Conservation (phyloP, 2,888 invertebrate species). For the Galeopsomyia nigrocyanea region DNA sequence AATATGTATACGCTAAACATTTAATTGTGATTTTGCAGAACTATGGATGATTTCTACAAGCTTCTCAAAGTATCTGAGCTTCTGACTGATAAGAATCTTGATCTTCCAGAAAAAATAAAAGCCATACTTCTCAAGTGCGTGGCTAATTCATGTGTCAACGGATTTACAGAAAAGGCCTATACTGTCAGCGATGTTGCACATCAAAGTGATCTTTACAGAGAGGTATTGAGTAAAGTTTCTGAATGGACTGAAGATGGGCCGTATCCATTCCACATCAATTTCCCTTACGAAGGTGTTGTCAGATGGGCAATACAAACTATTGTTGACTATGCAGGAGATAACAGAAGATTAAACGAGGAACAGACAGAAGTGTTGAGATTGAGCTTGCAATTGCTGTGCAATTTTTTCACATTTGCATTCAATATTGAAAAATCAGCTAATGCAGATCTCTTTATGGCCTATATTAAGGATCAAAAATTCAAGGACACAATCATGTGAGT, state of each 20-base stretch:
- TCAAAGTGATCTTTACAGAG: conserved; percentile 39
- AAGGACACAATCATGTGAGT: conserved; percentile 59
- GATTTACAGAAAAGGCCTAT: conserved; percentile 53
- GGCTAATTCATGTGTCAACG: conserved; percentile 60
- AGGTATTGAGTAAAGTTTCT: conserved; percentile 15
- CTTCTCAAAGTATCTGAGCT: conserved; percentile 58
- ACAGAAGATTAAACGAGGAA: conserved; percentile 47
- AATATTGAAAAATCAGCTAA: conserved; percentile 43
- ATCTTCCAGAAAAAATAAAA: conserved; percentile 52
- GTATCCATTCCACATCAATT: conserved; percentile 53
- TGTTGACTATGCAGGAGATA: conserved; percentile 29
- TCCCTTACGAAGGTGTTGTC: conserved; percentile 59
- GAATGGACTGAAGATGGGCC: conserved; percentile 24
- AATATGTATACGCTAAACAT: no score
- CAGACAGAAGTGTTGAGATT: conserved; percentile 56
- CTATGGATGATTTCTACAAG: conserved; percentile 49
- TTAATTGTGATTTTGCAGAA: conserved; percentile 48
- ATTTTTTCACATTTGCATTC: conserved; percentile 59
- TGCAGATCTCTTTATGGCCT: conserved; percentile 47
- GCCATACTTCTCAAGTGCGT: conserved; percentile 61
- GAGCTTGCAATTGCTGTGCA: conserved; percentile 62
- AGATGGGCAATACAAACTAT: conserved; percentile 56
- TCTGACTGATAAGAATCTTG: conserved; percentile 48
- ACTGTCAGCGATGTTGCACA: conserved; percentile 27
- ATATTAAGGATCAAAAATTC: conserved; percentile 51